These are phyloP conservation scores for Lichenostomus cassidix DNA, from an alignment of 2,113 vertebrate genomes.

Conservation along the genomic window DNA sequence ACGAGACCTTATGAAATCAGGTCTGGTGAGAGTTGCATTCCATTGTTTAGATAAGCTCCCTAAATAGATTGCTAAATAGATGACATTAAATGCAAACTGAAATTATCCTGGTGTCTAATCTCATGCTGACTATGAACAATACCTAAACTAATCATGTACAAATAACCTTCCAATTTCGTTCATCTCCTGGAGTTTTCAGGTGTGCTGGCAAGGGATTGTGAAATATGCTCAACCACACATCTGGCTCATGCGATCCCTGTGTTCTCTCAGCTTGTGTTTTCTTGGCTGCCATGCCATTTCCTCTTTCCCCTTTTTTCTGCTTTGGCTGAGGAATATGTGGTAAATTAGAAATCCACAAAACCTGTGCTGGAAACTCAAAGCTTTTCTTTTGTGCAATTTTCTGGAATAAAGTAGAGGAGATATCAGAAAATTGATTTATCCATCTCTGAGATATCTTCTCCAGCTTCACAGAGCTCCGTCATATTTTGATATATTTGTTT, in stretches of 20 bases:
- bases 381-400: not conserved
- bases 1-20: not conserved
- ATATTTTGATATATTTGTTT: not conserved
- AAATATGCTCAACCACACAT: not conserved
- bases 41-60: not conserved
- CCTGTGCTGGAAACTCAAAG: not conserved
- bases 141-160: not conserved
- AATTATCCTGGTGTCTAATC: not conserved
- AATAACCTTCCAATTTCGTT: not conserved
- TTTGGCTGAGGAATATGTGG: not conserved
- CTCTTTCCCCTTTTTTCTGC: not conserved
- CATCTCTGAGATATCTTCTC: not conserved
- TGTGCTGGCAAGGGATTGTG: not conserved
- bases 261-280: not conserved
- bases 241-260: not conserved
- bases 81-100: not conserved
- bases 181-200: not conserved
- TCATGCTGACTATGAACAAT: not conserved
- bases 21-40: not conserved
- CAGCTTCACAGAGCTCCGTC: not conserved
- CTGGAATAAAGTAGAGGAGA: not conserved
- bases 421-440: not conserved
- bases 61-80: not conserved
- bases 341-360: not conserved
- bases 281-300: not conserved